Conservation (phyloP, 2,113 vertebrate genomes). For the Gasterosteus aculeatus region DNA sequence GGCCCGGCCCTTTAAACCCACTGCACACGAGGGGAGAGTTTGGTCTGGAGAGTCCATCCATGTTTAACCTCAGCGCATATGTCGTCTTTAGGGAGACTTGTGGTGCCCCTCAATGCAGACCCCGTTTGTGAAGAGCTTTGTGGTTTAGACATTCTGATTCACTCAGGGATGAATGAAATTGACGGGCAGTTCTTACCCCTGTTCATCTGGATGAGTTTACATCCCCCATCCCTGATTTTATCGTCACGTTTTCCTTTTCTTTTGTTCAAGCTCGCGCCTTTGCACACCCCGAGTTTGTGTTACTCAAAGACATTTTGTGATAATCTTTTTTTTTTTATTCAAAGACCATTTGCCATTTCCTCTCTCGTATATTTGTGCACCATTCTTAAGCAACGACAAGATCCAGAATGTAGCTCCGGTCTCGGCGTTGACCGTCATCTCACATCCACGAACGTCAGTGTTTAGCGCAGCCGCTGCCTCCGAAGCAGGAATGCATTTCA, state of each 20-base stretch:
- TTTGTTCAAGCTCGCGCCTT: constrained; percentile 1
- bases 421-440: constrained; percentile 40
- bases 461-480: constrained; percentile 45
- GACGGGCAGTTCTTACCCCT: constrained; percentile 71
- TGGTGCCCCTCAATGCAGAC: neutral
- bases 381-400: constrained; percentile 20
- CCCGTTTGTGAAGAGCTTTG: constrained; percentile 11
- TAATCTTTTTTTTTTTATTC: constrained; percentile 46
- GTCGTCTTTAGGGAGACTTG: constrained; percentile 17
- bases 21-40: constrained; percentile 46
- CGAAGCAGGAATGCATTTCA: constrained; percentile 60
- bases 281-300: constrained; percentile 24
- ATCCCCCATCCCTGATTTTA: constrained; percentile 49
- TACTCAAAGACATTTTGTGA: constrained; percentile 58
- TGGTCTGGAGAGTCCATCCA: constrained; percentile 40
- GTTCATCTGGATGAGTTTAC: constrained; percentile 43
- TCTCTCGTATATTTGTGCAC: constrained; percentile 48
- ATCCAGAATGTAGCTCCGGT: constrained; percentile 26
- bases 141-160: constrained; percentile 1
- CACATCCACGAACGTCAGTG: constrained; percentile 54
- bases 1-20: constrained; percentile 43
- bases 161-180: constrained; percentile 82
- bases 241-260: constrained; percentile 23
- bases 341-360: constrained; percentile 48
- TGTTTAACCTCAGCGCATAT: constrained; percentile 4